These are phyloP conservation scores for Laothoe populi DNA, from an alignment of 2,888 invertebrate species.

Conservation along the genomic window DNA sequence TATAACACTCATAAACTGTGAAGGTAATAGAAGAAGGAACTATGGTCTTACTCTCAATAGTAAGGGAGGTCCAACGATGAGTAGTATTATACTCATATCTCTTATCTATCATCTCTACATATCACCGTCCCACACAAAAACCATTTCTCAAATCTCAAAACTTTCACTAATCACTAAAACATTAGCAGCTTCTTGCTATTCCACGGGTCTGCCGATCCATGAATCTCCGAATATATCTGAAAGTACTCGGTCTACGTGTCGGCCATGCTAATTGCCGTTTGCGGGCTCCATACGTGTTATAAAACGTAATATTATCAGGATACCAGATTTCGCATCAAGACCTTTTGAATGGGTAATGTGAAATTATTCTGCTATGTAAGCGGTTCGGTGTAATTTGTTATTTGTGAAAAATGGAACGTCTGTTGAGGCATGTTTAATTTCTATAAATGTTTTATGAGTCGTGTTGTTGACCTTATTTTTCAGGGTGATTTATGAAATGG, in stretches of 20 bases:
- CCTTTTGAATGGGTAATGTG: conserved; percentile 26
- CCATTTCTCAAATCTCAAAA: background rate
- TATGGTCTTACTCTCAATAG: too few species aligned
- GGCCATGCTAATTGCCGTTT: conserved; percentile 25
- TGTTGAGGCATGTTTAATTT: background rate
- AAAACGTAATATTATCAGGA: conserved; percentile 26
- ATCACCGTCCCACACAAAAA: background rate
- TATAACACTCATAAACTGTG: too few species aligned
- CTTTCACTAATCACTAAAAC: conserved; percentile 25
- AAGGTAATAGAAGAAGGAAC: too few species aligned
- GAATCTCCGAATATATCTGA: conserved; percentile 26
- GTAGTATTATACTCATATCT: too few species aligned
- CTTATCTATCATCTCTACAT: too few species aligned
- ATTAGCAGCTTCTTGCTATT: conserved; percentile 23
- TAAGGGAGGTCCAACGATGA: too few species aligned
- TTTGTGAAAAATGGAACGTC: conserved; percentile 6
- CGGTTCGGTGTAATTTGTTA: conserved; percentile 22
- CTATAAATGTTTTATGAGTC: background rate
- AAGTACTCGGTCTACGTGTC: conserved; percentile 24
- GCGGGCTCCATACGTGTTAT: conserved; percentile 21
- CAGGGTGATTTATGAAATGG: too few species aligned
- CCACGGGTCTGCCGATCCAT: conserved; percentile 17
- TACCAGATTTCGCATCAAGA: conserved; percentile 26
- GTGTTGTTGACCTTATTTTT: too few species aligned
- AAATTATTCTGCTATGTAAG: conserved; percentile 16